A percentile compares a stretch with the other conserved stretches of the same genome.
Evolutionary conservation across 1,140 invertebrate species (phyloP).

Genomic region (Musca domestica): DNA sequence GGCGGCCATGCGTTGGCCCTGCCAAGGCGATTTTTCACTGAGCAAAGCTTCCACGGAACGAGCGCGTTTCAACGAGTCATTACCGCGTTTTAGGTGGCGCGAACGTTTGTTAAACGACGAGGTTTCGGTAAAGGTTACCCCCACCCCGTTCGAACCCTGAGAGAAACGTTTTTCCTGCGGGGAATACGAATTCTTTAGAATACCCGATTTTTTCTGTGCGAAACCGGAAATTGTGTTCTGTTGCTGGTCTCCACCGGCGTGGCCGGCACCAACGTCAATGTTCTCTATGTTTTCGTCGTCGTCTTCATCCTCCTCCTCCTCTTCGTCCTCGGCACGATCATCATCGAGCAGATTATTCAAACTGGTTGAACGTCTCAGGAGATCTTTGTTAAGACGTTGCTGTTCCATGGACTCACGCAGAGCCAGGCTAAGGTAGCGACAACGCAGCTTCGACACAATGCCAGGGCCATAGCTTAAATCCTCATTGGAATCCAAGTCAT

Average conservation of each 20-base stretch:
- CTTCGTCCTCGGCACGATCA: slow-evolving; percentile 54
- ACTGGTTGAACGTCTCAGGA: slow-evolving; percentile 74
- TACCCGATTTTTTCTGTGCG: slow-evolving; percentile 14
- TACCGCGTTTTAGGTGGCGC: slow-evolving; percentile 50
- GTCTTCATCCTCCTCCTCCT: slow-evolving; percentile 33
- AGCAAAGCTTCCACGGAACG: slow-evolving; percentile 78
- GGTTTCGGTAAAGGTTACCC: slow-evolving; percentile 8
- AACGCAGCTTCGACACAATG: slow-evolving; percentile 82
- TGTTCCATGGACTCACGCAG: slow-evolving; percentile 64
- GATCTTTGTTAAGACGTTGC: slow-evolving; percentile 62
- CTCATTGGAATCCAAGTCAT: slow-evolving; percentile 56
- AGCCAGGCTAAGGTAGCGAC: slow-evolving; percentile 79
- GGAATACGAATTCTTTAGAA: slow-evolving; percentile 10
- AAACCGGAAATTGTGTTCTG: neutral
- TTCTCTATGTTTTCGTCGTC: slow-evolving; percentile 17
- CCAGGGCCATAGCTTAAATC: slow-evolving; percentile 88
- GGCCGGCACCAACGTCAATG: neutral
- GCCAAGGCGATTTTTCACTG: slow-evolving; percentile 57
- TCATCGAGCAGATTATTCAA: slow-evolving; percentile 81
- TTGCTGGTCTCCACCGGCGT: neutral
- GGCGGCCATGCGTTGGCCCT: slow-evolving; percentile 20
- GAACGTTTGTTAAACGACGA: slow-evolving; percentile 30
- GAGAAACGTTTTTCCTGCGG: neutral
- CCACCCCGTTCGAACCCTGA: slow-evolving; percentile 2
- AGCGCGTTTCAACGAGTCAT: slow-evolving; percentile 69